Conservation (phyloP, 2,797 vertebrate genomes). For the Sebastes cheni region DNA sequence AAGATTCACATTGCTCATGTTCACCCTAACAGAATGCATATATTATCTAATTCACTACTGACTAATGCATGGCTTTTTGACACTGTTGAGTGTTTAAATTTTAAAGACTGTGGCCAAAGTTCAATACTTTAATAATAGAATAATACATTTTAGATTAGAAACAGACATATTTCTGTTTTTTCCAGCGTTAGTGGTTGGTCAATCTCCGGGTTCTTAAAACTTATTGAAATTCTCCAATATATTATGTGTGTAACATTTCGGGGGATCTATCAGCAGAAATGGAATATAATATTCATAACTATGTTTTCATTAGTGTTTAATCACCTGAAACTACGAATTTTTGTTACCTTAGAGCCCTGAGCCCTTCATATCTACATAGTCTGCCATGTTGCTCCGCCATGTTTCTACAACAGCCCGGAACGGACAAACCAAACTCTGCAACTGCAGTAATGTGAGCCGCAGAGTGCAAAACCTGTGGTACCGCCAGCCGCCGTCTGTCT, state of each 20-base stretch:
- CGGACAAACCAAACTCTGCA: not conserved
- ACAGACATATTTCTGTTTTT: not conserved
- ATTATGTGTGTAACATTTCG: not conserved
- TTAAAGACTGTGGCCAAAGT: constrained; percentile 48
- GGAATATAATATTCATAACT: not conserved
- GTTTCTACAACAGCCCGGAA: not conserved
- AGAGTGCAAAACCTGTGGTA: not conserved
- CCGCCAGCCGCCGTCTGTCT: not conserved
- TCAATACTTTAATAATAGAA: constrained; percentile 16
- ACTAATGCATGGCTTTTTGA: constrained; percentile 53
- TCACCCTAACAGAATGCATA: constrained; percentile 55
- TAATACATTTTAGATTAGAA: not conserved
- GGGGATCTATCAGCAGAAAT: not conserved
- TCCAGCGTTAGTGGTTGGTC: not conserved
- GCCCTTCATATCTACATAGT: not conserved
- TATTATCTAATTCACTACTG: constrained; percentile 57
- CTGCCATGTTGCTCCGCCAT: not conserved
- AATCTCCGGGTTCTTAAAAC: not conserved
- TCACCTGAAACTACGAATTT: not conserved
- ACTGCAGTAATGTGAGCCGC: not conserved
- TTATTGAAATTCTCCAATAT: not conserved
- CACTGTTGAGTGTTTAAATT: constrained; percentile 47
- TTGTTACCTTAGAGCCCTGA: not conserved
- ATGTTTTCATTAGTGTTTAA: not conserved
- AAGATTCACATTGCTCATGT: constrained; percentile 59